These are phyloP conservation scores for Melieria omissa DNA, from an alignment of 2,888 invertebrate genomes.

Conservation along the genomic window DNA sequence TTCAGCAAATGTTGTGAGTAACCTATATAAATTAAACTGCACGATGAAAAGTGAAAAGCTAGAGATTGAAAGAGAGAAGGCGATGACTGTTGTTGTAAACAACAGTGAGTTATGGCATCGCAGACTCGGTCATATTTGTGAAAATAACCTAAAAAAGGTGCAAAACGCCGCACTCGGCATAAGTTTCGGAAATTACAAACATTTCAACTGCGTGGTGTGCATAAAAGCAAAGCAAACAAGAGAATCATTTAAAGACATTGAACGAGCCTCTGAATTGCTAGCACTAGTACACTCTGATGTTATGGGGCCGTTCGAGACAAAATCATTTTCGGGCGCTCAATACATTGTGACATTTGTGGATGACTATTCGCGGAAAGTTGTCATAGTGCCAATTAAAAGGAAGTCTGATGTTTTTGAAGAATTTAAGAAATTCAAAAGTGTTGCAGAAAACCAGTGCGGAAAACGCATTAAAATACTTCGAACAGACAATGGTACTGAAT, in stretches of 20 bases:
- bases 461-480: conserved; percentile 41
- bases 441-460: conserved; percentile 40
- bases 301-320: conserved; percentile 57
- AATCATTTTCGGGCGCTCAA: conserved; percentile 54
- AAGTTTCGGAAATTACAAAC: background rate
- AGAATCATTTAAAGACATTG: conserved; percentile 8
- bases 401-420: conserved; percentile 36
- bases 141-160: no score
- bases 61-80: no score
- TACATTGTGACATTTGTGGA: conserved; percentile 62
- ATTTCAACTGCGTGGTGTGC: conserved; percentile 44
- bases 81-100: no score
- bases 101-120: no score
- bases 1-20: no score
- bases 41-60: no score
- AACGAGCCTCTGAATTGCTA: conserved; percentile 46
- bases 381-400: conserved; percentile 37
- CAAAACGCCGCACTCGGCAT: background rate
- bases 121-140: no score
- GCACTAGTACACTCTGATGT: conserved; percentile 59
- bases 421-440: conserved; percentile 43
- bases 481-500: conserved; percentile 44
- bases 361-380: conserved; percentile 48
- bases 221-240: conserved; percentile 47
- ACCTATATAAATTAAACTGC: no score